Evolutionary conservation across 2,113 vertebrate species (phyloP), one percentile per base, ranked within the genome.

Genomic region (Varanus komodoensis): DNA sequence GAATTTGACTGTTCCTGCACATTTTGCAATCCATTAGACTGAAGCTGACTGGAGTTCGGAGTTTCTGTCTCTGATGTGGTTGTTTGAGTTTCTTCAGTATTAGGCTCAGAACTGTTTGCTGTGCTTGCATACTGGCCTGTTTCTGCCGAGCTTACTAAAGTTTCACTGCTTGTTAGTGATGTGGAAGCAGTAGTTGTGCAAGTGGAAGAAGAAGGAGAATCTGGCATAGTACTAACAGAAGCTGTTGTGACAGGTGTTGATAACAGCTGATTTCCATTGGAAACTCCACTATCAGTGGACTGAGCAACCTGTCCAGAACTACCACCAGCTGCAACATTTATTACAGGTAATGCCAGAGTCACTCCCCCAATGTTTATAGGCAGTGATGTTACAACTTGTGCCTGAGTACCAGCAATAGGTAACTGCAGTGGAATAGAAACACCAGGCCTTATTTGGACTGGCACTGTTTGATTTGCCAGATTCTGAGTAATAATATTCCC

Each of bases 291-390:
- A 87, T 99, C 99, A 38, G 98, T 93, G 81, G 98, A 96, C 92
- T 99, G 99, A 91, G 98, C 97, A 84, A 98, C 97, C 96, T 99
- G 99, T 81, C 98, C 97, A 0, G 98, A 95, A 79, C 97, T 97
- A 90, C 98, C 98, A 73, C 98, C 98, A 8, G 98, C 95, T 80
- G 98, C 96, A 73, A 99, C 95, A 0, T 99, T 99, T 96, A 99
- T 99, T 93, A 99, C 98, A 8, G 99, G 99, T 95, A 99, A 95
- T 2, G 99, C 99, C 75, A 99, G 95, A 89, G 99, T 99, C 96
- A 99, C 98, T 89, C 99, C 99, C 87, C 99, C 99, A 19, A 99
- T 98, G 96, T 99, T 99, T 97, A 99, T 99, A 90, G 99, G 99
- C 85, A 99, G 96, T 0, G 99, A 99, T 85, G 99, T 99, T 97